These are phyloP conservation scores for Lutjanus argentimaculatus DNA, from an alignment of 2,797 vertebrate species.

Conservation along the genomic window DNA sequence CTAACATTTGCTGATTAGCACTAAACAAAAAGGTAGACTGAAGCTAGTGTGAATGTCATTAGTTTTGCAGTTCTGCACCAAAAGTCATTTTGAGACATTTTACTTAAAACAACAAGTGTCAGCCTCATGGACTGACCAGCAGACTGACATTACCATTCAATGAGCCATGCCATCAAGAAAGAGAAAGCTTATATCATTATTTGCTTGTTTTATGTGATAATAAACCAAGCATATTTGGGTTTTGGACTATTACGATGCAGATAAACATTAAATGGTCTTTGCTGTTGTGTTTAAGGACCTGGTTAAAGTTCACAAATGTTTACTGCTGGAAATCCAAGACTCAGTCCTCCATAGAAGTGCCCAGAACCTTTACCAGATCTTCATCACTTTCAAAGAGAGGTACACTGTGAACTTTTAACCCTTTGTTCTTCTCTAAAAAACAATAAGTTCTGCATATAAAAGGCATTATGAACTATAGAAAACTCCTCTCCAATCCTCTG, in stretches of 20 bases:
- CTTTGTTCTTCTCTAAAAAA: not conserved
- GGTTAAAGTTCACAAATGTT: conserved; percentile 94
- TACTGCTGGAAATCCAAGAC: conserved; percentile 93
- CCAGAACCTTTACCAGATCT: conserved; percentile 95
- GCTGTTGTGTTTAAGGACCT: conserved; percentile 87
- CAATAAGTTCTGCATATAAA: too few relatives aligned
- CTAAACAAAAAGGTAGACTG: too few relatives aligned
- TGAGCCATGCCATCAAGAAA: too few relatives aligned
- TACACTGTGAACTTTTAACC: conserved; percentile 59
- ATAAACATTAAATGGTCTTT: not conserved
- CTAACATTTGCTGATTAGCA: not conserved
- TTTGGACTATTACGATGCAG: too few relatives aligned
- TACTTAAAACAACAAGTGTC: too few relatives aligned
- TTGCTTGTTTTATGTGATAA: not conserved
- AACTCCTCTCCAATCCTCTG: too few relatives aligned
- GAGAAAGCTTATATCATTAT: too few relatives aligned
- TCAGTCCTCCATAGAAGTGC: conserved; percentile 92
- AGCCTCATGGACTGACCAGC: too few relatives aligned
- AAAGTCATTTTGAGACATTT: too few relatives aligned
- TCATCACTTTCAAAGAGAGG: conserved; percentile 97
- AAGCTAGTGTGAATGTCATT: not conserved
- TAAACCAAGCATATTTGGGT: not conserved
- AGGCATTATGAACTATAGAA: too few relatives aligned
- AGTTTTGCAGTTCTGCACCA: not conserved
- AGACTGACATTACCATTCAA: too few relatives aligned